Evolutionary conservation across 2,113 vertebrate species (phyloP).

Genomic region (Bagarius yarrelli): DNA sequence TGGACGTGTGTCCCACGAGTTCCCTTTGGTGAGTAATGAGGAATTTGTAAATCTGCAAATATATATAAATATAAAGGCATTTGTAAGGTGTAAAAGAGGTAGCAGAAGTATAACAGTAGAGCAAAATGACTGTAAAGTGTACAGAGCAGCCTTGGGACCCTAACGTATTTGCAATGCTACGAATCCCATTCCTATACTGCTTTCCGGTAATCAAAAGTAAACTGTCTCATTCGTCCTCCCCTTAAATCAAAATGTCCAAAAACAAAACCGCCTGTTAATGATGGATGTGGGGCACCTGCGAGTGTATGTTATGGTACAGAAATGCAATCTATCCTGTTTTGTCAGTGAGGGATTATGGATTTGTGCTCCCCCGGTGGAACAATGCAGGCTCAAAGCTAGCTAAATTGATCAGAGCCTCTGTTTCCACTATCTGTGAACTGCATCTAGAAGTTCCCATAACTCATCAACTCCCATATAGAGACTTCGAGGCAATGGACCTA

Average conservation of each 20-base stretch:
- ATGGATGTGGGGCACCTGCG: conserved; percentile 5
- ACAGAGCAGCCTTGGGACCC: not conserved
- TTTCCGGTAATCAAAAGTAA: not conserved
- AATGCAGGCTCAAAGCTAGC: not conserved
- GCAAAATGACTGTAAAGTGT: too few relatives aligned
- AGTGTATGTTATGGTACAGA: conserved; percentile 8
- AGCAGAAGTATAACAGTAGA: too few relatives aligned
- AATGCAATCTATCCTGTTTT: conserved; percentile 25
- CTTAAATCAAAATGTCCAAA: conserved; percentile 4
- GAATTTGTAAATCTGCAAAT: too few relatives aligned
- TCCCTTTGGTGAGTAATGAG: conserved; percentile 80
- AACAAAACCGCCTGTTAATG: conserved; percentile 4
- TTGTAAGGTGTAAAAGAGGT: too few relatives aligned
- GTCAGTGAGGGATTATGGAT: conserved; percentile 26
- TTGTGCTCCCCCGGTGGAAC: conserved; percentile 17
- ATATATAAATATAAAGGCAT: too few relatives aligned
- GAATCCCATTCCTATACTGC: too few relatives aligned
- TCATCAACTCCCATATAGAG: conserved; percentile 24
- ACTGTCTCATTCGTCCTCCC: not conserved
- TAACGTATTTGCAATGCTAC: not conserved
- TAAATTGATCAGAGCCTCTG: conserved; percentile 37
- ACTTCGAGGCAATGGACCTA: not conserved
- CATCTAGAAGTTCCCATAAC: conserved; percentile 4
- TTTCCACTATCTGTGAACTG: conserved; percentile 19
- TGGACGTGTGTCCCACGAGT: conserved; percentile 87